Percentiles rank a stretch among this genome's conserved stretches.
Conservation (phyloP, 2,888 invertebrate species). For the Romanomermis culicivorax region DNA sequence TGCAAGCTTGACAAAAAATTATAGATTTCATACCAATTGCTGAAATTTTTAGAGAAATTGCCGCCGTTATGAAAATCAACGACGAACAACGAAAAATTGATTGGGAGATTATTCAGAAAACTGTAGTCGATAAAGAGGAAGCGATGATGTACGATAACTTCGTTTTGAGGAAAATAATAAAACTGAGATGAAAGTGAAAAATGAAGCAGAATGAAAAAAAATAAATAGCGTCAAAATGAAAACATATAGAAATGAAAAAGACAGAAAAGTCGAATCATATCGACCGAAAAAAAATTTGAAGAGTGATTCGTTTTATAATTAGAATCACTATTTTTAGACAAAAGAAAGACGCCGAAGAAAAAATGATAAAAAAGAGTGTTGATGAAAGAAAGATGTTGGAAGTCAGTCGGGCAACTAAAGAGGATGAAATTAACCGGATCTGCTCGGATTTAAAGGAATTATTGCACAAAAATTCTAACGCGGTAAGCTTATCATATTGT, state of each 20-base stretch:
- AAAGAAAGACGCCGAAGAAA: constrained; percentile 1
- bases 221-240: too few species aligned
- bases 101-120: neutral
- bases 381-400: constrained; percentile 2
- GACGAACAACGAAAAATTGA: constrained; percentile 1
- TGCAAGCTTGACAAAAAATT: too few species aligned
- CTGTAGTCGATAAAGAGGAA: neutral
- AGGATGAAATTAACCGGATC: neutral
- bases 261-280: too few species aligned
- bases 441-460: constrained; percentile 3
- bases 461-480: neutral
- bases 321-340: too few species aligned
- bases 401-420: neutral
- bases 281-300: too few species aligned
- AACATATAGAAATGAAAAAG: too few species aligned
- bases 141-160: neutral
- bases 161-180: too few species aligned
- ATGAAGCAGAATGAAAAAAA: too few species aligned
- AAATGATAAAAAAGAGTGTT: neutral
- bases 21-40: too few species aligned
- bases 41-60: neutral
- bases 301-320: too few species aligned
- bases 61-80: neutral
- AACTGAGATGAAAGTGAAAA: too few species aligned
- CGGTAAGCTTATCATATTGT: constrained; percentile 1